Conservation (phyloP, 2,113 vertebrate genomes). For the Chlamydotis undulata region DNA sequence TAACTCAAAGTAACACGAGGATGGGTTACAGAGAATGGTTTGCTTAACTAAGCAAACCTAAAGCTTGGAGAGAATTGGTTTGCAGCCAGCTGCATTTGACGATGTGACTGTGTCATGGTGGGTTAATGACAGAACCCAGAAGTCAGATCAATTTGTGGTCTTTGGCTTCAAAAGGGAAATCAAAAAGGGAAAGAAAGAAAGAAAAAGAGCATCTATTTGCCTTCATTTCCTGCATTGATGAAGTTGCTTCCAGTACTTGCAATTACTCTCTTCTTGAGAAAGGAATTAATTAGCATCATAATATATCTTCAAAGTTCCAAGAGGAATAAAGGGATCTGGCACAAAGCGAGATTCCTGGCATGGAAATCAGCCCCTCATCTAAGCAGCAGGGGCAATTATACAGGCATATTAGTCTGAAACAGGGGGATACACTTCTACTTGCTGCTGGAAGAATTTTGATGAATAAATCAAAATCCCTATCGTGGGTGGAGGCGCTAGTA, state of each 20-base stretch:
- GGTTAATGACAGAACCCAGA: constrained; percentile 22
- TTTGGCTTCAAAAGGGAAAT: constrained; percentile 25
- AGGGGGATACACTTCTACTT: background rate
- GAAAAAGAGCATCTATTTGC: constrained; percentile 16
- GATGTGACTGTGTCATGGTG: background rate
- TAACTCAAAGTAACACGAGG: background rate
- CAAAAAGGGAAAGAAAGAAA: background rate
- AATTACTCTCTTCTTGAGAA: constrained; percentile 41
- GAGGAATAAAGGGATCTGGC: constrained; percentile 52
- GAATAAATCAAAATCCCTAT: constrained; percentile 33
- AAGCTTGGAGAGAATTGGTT: background rate
- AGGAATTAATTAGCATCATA: constrained; percentile 68
- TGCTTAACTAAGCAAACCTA: background rate
- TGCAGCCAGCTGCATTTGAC: background rate
- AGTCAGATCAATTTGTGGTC: background rate
- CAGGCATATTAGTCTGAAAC: constrained; percentile 31
- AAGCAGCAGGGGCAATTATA: constrained; percentile 34
- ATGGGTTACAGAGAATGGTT: background rate
- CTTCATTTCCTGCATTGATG: constrained; percentile 21
- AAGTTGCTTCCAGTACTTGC: constrained; percentile 35
- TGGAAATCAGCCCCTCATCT: constrained; percentile 47
- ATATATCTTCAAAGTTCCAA: constrained; percentile 44
- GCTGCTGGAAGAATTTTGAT: constrained; percentile 20
- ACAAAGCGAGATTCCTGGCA: constrained; percentile 44
- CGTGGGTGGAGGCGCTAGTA: background rate